Conservation (phyloP, 2,888 invertebrate species). For the Charanyca ferruginea region DNA sequence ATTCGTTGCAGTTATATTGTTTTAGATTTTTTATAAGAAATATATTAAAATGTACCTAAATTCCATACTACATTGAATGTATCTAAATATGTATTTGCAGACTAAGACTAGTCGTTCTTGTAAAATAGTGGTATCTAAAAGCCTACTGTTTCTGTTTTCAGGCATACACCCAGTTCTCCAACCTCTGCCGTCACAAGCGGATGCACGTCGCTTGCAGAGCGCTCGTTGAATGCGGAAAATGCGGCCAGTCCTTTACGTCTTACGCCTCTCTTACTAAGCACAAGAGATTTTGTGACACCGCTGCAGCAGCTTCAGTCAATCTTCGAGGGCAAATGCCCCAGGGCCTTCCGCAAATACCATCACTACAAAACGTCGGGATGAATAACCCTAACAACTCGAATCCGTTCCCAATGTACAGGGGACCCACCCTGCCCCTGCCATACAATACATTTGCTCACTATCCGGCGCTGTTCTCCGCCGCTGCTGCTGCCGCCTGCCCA, state of each 20-base stretch:
- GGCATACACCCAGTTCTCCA: constrained; percentile 99
- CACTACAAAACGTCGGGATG: constrained; percentile 86
- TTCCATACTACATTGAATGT: too few relatives aligned
- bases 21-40: too few relatives aligned
- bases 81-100: not conserved
- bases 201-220: constrained; percentile 99
- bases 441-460: constrained; percentile 93
- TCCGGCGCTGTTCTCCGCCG: constrained; percentile 88
- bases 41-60: too few relatives aligned
- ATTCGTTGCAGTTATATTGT: too few relatives aligned
- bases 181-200: constrained; percentile 99
- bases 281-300: constrained; percentile 98
- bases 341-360: constrained; percentile 83
- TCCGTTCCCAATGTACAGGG: constrained; percentile 94
- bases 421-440: constrained; percentile 92
- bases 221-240: constrained; percentile 98
- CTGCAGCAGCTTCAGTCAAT: constrained; percentile 88
- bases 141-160: constrained; percentile 80
- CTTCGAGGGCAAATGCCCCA: constrained; percentile 86
- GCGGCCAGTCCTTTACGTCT: constrained; percentile 97
- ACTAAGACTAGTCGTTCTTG: not conserved
- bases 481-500: constrained; percentile 89
- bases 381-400: constrained; percentile 86
- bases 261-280: constrained; percentile 98
- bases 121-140: not conserved